Conservation (phyloP, 37 sponge, comb jelly and placozoan genomes). For the Halisarca cf. caerulea region DNA sequence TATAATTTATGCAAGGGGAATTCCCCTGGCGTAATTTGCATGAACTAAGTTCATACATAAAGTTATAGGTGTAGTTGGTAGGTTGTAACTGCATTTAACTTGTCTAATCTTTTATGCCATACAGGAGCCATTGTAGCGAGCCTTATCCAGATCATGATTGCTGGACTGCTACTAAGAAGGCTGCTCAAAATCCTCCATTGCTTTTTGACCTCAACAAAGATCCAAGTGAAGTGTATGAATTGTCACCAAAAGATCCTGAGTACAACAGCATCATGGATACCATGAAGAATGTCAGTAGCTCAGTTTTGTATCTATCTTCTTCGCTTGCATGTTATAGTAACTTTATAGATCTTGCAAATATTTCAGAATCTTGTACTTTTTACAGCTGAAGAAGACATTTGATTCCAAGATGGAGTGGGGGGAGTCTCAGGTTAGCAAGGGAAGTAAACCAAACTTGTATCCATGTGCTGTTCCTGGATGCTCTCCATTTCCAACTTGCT, state of each 20-base stretch:
- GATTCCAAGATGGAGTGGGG: conserved; percentile 16
- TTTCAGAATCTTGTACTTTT: neutral
- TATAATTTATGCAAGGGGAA: too few relatives aligned
- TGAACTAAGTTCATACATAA: too few relatives aligned
- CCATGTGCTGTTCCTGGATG: conserved; percentile 8
- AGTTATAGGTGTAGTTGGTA: too few relatives aligned
- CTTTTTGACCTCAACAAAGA: conserved; percentile 63
- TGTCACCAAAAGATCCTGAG: conserved; percentile 8
- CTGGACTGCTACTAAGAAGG: conserved; percentile 14
- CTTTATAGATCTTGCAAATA: too few relatives aligned
- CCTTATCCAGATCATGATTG: conserved; percentile 71
- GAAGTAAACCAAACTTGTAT: neutral
- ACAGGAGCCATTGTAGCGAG: conserved; percentile 42
- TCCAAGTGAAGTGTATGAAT: conserved; percentile 62
- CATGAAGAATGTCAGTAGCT: neutral
- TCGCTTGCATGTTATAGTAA: too few relatives aligned
- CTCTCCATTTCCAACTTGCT: neutral
- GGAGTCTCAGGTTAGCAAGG: neutral
- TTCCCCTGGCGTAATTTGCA: too few relatives aligned
- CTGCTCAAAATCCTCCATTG: conserved; percentile 57
- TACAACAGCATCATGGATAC: neutral
- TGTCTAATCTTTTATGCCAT: too few relatives aligned
- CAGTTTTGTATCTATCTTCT: too few relatives aligned
- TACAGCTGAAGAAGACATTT: conserved; percentile 10
- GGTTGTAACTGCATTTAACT: too few relatives aligned